Percentiles rank a stretch among this genome's conserved stretches.
Conservation (phyloP, 2,113 vertebrate species). For the Gallinago undulata region DNA sequence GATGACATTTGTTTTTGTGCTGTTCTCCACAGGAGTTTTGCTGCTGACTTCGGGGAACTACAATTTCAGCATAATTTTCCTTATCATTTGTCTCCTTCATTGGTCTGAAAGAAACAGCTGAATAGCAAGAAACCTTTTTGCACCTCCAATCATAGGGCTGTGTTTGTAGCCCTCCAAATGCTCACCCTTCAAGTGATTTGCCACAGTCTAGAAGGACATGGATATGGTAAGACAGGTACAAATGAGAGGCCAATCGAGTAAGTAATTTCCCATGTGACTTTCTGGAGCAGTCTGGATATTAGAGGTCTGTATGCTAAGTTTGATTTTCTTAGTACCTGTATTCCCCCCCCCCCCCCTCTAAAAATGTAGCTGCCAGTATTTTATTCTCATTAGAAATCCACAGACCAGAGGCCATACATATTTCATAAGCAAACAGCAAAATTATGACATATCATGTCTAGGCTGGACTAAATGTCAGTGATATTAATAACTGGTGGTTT, state of each 20-base stretch:
- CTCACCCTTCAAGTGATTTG: not conserved
- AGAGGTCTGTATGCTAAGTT: not conserved
- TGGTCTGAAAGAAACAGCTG: slow-evolving; percentile 8
- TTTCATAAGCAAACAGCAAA: slow-evolving; percentile 44
- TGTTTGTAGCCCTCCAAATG: not conserved
- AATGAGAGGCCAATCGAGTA: not conserved
- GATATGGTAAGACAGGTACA: not conserved
- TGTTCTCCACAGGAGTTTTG: not conserved
- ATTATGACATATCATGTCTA: slow-evolving; percentile 29
- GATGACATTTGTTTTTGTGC: not conserved
- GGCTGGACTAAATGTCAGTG: slow-evolving; percentile 32
- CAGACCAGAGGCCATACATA: slow-evolving; percentile 9
- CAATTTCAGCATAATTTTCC: slow-evolving; percentile 3
- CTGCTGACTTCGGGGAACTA: not conserved
- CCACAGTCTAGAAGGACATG: not conserved
- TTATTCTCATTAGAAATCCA: slow-evolving; percentile 16
- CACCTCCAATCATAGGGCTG: not conserved
- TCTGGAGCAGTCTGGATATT: not conserved
- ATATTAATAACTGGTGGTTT: slow-evolving; percentile 30
- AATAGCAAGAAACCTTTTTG: not conserved
- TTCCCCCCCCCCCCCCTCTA: not conserved
- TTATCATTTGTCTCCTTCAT: not conserved
- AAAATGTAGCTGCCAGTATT: slow-evolving; percentile 12
- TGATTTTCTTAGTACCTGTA: not conserved
- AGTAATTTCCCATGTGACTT: slow-evolving; percentile 11